phyloP scores from a whole-genome alignment of 2,797 vertebrate species.

The Enteromius afrohamiltoni region DNA sequence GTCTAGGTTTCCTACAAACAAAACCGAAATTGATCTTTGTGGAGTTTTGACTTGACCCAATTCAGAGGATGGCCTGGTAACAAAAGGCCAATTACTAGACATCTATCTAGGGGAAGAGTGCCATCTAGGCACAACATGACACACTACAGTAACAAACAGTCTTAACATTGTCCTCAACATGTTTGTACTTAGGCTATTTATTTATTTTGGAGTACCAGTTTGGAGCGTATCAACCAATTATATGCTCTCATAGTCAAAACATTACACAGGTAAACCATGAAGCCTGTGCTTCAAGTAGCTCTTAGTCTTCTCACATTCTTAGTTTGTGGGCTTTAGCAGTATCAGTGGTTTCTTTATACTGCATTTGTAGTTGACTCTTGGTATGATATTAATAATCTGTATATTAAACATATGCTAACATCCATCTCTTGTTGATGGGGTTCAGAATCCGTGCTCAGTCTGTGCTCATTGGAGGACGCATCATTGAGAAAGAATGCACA shows the following conservation, averaged over 20 bases:
- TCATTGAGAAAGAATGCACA: slow-evolving; percentile 39
- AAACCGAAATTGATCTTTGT: slow-evolving; percentile 13
- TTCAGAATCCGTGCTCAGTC: slow-evolving; percentile 19
- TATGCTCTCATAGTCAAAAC: neutral
- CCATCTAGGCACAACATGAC: slow-evolving; percentile 48
- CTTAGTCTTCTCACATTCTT: neutral
- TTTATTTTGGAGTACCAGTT: neutral
- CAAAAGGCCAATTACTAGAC: slow-evolving; percentile 35
- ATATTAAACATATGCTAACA: slow-evolving; percentile 3
- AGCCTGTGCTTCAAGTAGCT: neutral
- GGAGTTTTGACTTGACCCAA: slow-evolving; percentile 19
- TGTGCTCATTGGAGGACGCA: slow-evolving; percentile 12
- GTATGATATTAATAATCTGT: neutral
- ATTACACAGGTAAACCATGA: slow-evolving; percentile 4
- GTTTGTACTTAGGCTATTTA: neutral
- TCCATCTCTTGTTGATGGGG: neutral
- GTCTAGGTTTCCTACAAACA: slow-evolving; percentile 4
- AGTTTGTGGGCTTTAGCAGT: neutral
- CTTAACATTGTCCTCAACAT: neutral
- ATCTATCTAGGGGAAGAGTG: slow-evolving; percentile 47
- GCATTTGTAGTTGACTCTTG: neutral
- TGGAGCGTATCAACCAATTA: slow-evolving; percentile 22
- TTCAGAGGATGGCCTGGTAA: slow-evolving; percentile 27
- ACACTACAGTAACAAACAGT: slow-evolving; percentile 30
- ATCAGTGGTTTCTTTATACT: neutral